Percentiles rank a stretch among this genome's conserved stretches.
Evolutionary conservation across 2,113 vertebrate species (phyloP).

Genomic region (Andinoacara biseriatus): DNA sequence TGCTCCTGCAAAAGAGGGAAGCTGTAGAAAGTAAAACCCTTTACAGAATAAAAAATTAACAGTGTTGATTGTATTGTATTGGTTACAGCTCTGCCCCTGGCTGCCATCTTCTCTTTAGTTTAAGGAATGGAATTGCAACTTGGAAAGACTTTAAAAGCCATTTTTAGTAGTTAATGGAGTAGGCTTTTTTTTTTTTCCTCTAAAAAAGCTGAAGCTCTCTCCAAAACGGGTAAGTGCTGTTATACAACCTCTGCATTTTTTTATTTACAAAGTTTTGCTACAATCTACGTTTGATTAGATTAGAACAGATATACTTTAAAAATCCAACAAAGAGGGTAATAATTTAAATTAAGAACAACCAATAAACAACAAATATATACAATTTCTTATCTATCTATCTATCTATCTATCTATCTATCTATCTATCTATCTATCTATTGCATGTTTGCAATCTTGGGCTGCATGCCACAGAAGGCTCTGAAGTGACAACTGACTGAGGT

Average conservation of each 20-base stretch:
- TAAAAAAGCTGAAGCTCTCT: background rate
- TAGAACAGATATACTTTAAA: background rate
- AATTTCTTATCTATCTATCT: background rate
- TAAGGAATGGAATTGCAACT: background rate
- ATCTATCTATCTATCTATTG: no score
- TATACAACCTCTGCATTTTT: background rate
- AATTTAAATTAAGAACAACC: background rate
- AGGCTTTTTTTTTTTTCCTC: background rate
- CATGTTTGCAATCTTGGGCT: background rate
- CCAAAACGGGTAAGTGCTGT: background rate
- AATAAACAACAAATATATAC: background rate
- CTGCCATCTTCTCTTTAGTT: background rate
- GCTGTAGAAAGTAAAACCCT: background rate
- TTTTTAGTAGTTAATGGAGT: background rate
- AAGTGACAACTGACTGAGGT: slow-evolving; percentile 26
- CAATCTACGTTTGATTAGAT: background rate
- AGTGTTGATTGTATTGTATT: background rate
- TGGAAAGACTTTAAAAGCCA: background rate
- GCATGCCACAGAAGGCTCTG: background rate
- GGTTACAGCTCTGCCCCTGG: background rate
- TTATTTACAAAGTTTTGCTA: background rate
- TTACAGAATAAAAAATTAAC: background rate
- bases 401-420: no score
- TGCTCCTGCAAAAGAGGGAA: background rate
- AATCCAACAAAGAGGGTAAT: background rate